phyloP scores from a whole-genome alignment of 2,113 vertebrate genomes.

The Drymodes brunneopygia region DNA sequence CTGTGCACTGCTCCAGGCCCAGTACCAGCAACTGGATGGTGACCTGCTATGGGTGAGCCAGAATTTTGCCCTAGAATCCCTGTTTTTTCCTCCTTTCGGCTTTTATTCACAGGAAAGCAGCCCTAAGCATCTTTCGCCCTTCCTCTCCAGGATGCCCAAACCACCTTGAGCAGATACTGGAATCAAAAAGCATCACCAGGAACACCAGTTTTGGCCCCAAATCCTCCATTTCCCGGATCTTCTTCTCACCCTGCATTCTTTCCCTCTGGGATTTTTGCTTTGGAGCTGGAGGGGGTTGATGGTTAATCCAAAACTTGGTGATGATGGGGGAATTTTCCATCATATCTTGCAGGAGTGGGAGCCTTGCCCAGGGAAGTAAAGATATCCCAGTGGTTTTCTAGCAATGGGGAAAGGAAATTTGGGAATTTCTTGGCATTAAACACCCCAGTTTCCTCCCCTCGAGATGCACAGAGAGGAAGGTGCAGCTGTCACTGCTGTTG shows the following conservation, averaged over 20 bases:
- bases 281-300: background rate
- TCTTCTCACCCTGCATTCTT: background rate
- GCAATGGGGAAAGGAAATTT: background rate
- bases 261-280: background rate
- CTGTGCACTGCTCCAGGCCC: background rate
- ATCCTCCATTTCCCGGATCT: fast-evolving
- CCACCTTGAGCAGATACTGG: background rate
- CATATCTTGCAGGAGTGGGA: background rate
- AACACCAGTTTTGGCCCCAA: background rate
- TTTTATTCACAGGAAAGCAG: background rate
- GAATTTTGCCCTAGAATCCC: background rate
- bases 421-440: background rate
- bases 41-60: background rate
- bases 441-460: fast-evolving
- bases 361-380: background rate
- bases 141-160: background rate
- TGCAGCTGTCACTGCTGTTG: fast-evolving
- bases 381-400: background rate
- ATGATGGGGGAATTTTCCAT: background rate
- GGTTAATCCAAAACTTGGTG: background rate
- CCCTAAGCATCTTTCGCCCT: background rate
- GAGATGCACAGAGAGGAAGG: background rate
- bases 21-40: background rate
- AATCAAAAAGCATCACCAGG: background rate
- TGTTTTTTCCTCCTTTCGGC: fast-evolving